phyloP scores from a whole-genome alignment of 2,888 invertebrate genomes.

The Caenorhabditis imperialis region DNA sequence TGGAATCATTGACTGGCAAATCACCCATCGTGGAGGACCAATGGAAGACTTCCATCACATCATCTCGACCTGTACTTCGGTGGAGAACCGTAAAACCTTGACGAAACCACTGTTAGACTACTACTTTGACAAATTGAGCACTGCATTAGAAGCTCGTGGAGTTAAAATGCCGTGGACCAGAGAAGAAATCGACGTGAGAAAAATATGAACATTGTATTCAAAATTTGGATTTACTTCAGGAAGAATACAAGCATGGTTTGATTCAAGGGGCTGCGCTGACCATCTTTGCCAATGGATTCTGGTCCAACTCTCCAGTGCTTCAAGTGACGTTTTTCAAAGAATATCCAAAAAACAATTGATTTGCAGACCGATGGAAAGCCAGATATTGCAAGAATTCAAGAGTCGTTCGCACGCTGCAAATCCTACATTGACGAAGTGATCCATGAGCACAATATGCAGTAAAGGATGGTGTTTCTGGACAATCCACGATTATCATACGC shows the following conservation, averaged over 20 bases:
- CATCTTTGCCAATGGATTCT: slow-evolving; percentile 60
- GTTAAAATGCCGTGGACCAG: slow-evolving; percentile 59
- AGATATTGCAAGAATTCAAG: slow-evolving; percentile 33
- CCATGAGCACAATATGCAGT: slow-evolving; percentile 34
- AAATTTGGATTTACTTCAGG: too few relatives aligned
- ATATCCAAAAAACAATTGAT: neutral
- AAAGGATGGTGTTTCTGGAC: too few relatives aligned
- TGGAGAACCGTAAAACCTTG: slow-evolving; percentile 58
- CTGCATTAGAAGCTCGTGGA: slow-evolving; percentile 37
- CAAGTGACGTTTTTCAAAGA: slow-evolving; percentile 13
- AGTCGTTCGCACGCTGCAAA: slow-evolving; percentile 51
- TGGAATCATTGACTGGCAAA: slow-evolving; percentile 75
- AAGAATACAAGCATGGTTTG: slow-evolving; percentile 38
- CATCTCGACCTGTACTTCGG: slow-evolving; percentile 68
- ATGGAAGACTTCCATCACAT: slow-evolving; percentile 70
- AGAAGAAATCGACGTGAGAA: slow-evolving; percentile 57
- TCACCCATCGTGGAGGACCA: slow-evolving; percentile 63
- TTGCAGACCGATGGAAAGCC: slow-evolving; percentile 50
- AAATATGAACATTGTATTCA: neutral
- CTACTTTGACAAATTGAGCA: slow-evolving; percentile 47
- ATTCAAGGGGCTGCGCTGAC: slow-evolving; percentile 40
- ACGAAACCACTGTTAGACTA: slow-evolving; percentile 55
- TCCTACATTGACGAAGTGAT: slow-evolving; percentile 51
- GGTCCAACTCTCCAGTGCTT: slow-evolving; percentile 57
- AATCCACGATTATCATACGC: too few relatives aligned